Evolutionary conservation across 2,888 invertebrate genomes (phyloP).

Genomic region (Ypsolopha scabrella): DNA sequence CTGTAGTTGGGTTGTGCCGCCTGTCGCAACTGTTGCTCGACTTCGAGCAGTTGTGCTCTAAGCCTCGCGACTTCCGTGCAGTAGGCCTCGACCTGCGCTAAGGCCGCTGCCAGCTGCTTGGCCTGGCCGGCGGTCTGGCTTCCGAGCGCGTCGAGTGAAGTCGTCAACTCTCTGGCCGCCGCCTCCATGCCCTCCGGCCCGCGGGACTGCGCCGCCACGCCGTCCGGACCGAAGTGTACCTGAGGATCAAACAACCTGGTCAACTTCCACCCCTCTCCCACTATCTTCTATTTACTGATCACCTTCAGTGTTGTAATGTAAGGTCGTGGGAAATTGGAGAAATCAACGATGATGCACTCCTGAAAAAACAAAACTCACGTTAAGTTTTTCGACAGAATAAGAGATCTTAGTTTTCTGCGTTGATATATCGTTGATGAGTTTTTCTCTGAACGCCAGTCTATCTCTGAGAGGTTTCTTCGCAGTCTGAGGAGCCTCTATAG

Average conservation of each 20-base stretch:
- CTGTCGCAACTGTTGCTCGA: slow-evolving; percentile 87
- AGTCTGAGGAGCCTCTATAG: slow-evolving; percentile 83
- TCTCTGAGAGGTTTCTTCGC: slow-evolving; percentile 90
- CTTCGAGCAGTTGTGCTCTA: slow-evolving; percentile 85
- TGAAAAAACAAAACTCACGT: slow-evolving; percentile 68
- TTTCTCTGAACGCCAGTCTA: slow-evolving; percentile 87
- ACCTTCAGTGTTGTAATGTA: background rate
- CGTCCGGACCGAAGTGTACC: slow-evolving; percentile 91
- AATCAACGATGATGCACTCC: background rate
- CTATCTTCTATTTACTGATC: background rate
- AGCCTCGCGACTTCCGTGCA: slow-evolving; percentile 88
- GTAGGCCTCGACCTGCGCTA: slow-evolving; percentile 88
- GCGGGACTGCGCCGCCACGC: slow-evolving; percentile 83
- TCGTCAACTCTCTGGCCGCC: slow-evolving; percentile 76
- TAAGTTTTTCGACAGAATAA: slow-evolving; percentile 90
- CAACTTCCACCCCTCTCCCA: background rate
- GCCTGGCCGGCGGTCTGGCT: slow-evolving; percentile 74
- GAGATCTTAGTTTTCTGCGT: slow-evolving; percentile 92
- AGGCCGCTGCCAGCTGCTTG: slow-evolving; percentile 77
- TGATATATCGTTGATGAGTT: slow-evolving; percentile 86
- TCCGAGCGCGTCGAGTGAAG: slow-evolving; percentile 76
- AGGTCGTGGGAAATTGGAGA: background rate
- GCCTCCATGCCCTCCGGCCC: slow-evolving; percentile 77
- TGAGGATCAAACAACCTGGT: slow-evolving; percentile 26
- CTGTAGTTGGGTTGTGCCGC: slow-evolving; percentile 87